These are phyloP conservation scores for Amiota communis DNA, from an alignment of 2,888 invertebrate genomes.

Conservation along the genomic window DNA sequence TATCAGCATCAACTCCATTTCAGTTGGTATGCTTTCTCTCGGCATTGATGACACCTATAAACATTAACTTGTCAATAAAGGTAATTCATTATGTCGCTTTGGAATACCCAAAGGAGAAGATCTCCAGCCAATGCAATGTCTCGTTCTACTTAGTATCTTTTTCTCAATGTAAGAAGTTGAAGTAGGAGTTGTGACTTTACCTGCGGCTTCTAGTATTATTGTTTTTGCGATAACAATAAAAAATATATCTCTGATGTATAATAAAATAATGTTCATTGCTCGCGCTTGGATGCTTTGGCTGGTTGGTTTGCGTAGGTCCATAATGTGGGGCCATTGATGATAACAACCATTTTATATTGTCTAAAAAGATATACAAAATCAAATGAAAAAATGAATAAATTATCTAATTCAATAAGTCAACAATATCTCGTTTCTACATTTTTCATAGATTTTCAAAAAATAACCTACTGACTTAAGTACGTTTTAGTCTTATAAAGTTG, in stretches of 20 bases:
- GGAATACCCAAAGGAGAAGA: conserved; percentile 60
- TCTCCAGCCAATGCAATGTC: too few species aligned
- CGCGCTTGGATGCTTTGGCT: conserved; percentile 34
- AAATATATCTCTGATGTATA: conserved; percentile 65
- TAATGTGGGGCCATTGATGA: conserved; percentile 40
- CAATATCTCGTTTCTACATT: too few species aligned
- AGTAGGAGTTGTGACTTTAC: conserved; percentile 50
- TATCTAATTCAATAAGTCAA: background rate
- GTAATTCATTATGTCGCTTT: conserved; percentile 73
- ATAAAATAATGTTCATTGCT: conserved; percentile 58
- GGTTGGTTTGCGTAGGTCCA: conserved; percentile 9
- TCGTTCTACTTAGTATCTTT: conserved; percentile 29
- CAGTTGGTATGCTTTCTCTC: too few species aligned
- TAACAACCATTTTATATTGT: conserved; percentile 31
- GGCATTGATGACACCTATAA: conserved; percentile 67
- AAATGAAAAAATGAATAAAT: conserved; percentile 25
- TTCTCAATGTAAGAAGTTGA: conserved; percentile 35
- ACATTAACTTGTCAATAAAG: conserved; percentile 74
- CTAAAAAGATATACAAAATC: conserved; percentile 28
- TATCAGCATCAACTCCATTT: background rate
- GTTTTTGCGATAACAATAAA: conserved; percentile 52
- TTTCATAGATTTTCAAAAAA: too few species aligned
- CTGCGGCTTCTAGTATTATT: conserved; percentile 42
- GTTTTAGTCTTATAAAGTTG: too few species aligned
- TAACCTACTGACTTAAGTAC: too few species aligned